A percentile compares a stretch with the other conserved stretches of the same genome.
These are phyloP conservation scores for Heliopora coerulea DNA, from an alignment of 92 coral and sea anemone species.

Conservation along the genomic window DNA sequence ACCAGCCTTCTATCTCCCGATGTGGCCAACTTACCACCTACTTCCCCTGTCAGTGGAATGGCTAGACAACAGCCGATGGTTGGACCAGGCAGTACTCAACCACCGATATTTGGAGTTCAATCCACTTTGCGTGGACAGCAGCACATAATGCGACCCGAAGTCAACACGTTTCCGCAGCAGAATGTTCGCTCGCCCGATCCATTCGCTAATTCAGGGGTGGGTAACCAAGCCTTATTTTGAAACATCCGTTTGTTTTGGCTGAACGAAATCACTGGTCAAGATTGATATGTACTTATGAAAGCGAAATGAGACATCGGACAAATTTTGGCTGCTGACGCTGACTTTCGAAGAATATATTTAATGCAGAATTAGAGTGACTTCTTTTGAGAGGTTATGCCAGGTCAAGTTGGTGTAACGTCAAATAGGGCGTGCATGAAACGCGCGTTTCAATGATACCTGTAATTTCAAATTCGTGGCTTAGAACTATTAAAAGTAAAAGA, in stretches of 20 bases:
- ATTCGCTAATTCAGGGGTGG: slow-evolving; percentile 13
- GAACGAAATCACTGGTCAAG: no score
- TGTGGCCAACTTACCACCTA: slow-evolving; percentile 39
- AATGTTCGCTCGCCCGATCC: slow-evolving; percentile 28
- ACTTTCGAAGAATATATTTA: no score
- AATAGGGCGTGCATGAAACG: no score
- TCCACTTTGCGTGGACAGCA: slow-evolving; percentile 36
- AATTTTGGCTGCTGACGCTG: no score
- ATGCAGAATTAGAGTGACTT: no score
- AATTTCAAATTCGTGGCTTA: no score
- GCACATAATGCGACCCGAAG: slow-evolving; percentile 76
- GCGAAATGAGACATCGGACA: no score
- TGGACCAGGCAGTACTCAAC: slow-evolving; percentile 58
- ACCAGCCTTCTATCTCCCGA: slow-evolving; percentile 23
- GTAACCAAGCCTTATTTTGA: slow-evolving; percentile 34
- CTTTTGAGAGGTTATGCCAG: no score
- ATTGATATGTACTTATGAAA: no score
- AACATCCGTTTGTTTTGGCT: neutral
- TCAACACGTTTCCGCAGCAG: slow-evolving; percentile 63
- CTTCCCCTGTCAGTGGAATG: slow-evolving; percentile 45
- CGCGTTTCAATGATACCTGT: no score
- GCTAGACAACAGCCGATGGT: slow-evolving; percentile 34
- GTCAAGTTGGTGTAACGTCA: no score
- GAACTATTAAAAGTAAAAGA: no score
- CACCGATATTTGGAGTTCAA: slow-evolving; percentile 58